These are phyloP conservation scores for Neodiprion virginianus DNA, from an alignment of 1,140 invertebrate species.

Conservation along the genomic window DNA sequence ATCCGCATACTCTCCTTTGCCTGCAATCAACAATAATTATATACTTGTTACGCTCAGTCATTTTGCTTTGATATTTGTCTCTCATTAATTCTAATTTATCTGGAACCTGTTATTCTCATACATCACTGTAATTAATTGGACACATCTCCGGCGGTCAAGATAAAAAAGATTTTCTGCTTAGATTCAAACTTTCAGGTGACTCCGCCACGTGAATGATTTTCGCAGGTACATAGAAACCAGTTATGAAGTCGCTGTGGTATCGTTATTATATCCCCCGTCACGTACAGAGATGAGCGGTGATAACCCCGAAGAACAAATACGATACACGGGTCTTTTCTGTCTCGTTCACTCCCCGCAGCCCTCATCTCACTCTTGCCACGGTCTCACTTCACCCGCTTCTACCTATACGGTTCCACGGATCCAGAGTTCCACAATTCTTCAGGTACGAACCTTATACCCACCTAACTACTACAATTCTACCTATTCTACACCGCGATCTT, in stretches of 20 bases:
- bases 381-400: neutral
- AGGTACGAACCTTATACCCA: neutral
- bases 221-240: constrained; percentile 2
- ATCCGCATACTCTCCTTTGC: too few relatives aligned
- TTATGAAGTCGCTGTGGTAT: neutral
- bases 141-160: neutral
- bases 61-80: too few relatives aligned
- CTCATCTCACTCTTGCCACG: neutral
- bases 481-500: constrained; percentile 1
- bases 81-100: neutral
- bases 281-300: constrained; percentile 6
- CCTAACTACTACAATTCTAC: neutral
- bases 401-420: neutral
- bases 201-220: neutral
- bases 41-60: too few relatives aligned
- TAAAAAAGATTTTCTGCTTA: constrained; percentile 6
- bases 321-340: neutral
- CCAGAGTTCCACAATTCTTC: constrained; percentile 4
- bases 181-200: constrained; percentile 4
- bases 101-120: neutral
- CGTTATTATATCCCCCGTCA: constrained; percentile 7
- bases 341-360: neutral
- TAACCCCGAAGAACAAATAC: constrained; percentile 7
- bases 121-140: constrained; percentile 5
- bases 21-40: too few relatives aligned